Base-by-base conservation (phyloP, 2,113 vertebrate genomes). In the Corythornis vintsioides region DNA sequence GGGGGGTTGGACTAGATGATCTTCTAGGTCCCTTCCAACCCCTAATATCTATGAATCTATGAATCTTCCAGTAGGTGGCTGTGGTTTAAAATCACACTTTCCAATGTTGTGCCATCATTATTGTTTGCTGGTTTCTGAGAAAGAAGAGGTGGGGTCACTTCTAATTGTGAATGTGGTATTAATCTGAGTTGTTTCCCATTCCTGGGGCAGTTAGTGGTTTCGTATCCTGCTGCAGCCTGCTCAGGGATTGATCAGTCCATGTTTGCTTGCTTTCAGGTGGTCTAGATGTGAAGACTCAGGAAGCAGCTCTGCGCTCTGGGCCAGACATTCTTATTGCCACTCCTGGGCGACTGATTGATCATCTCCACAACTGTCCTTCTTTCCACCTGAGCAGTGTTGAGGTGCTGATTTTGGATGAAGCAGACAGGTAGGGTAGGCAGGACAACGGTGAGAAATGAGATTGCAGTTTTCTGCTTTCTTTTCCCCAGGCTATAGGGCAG, bases 321-420 rank as follows among this genome's bases (percentile, higher is more conserved):
- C 99, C 99, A 2, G 99, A 99, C n/a, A 90, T 99, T 73, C 98
- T 99, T 84, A 99, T 99, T 0, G 99, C 99, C 42, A 99, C 99
- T 3, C 99, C 99, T 0, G 99, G 99, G 3, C 98, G 99, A 22
- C 97, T 99, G 42, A 99, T 99, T 0, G 99, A 99, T 93, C 99
- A 99, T 86, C 98, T 99, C 28, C 99, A 99, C 97, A 99, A 99
- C 96, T 99, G 99, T 4, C 99, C 99, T 9, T 99, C 98, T 59
- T 99, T 99, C 78, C 98, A 99, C 95, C 97, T 99, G 71, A 97
- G 96, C 66, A 98, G 98, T 83, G 98, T 99, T 1, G 99, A 99
- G 95, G 98, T 99, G 96, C 98, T 99, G 72, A 99, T 99, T 92
- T 96, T 99, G 96, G 99, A 99, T 8, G 99, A 99, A 87, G 99